These are phyloP conservation scores for Acanthopleura granulata DNA, from an alignment of 2,888 invertebrate genomes.

Conservation along the genomic window DNA sequence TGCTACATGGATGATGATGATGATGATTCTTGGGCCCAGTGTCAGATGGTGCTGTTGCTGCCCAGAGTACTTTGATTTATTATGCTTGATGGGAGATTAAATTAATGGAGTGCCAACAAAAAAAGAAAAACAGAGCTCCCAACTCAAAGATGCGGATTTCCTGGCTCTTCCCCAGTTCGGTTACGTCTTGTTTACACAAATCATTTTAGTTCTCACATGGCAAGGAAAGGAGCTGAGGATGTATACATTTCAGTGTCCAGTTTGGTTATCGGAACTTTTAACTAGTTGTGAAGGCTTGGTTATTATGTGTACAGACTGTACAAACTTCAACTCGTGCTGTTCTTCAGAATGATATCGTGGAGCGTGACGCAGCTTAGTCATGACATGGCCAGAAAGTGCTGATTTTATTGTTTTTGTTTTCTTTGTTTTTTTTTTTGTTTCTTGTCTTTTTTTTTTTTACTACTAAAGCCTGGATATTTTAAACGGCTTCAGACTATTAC, in stretches of 20 bases:
- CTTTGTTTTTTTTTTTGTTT: neutral
- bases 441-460: neutral
- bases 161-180: neutral
- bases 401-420: no score
- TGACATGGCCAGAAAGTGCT: no score
- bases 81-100: neutral
- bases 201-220: neutral
- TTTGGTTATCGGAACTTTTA: neutral
- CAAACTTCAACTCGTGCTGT: neutral
- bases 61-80: neutral
- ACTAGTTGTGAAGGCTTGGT: neutral
- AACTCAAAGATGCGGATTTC: neutral
- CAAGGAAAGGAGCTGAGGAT: neutral
- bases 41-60: neutral
- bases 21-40: neutral
- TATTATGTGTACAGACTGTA: neutral
- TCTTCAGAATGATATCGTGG: no score
- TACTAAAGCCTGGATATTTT: neutral
- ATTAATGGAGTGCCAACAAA: no score
- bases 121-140: neutral
- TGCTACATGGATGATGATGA: neutral
- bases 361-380: no score
- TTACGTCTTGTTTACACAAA: neutral
- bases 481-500: neutral
- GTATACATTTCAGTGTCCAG: neutral